These are phyloP conservation scores for Piscicola geometra DNA, from an alignment of 2,888 invertebrate species.

Conservation along the genomic window DNA sequence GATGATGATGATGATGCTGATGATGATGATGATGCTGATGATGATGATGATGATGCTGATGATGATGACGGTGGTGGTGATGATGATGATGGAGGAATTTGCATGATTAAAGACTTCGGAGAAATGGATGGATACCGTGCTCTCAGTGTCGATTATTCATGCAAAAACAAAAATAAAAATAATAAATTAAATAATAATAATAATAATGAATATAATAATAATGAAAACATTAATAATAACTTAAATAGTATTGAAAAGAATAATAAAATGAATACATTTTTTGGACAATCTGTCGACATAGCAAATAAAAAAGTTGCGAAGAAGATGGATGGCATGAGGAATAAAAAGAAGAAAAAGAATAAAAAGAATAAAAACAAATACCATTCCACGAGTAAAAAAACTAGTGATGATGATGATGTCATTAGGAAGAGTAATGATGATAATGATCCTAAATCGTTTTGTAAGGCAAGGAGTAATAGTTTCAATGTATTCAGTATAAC, in stretches of 20 bases:
- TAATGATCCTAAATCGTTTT: neutral
- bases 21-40: no score
- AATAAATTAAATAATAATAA: neutral
- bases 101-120: no score
- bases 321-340: neutral
- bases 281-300: neutral
- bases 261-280: neutral
- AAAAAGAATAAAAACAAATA: no score
- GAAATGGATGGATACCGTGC: no score
- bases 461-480: neutral
- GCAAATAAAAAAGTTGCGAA: neutral
- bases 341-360: no score
- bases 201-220: constrained; percentile 3
- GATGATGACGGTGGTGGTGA: no score
- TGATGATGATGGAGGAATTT: no score
- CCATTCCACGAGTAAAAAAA: no score
- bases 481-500: neutral
- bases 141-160: neutral
- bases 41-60: no score
- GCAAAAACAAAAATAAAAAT: neutral
- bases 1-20: no score
- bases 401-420: neutral
- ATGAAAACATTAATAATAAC: neutral
- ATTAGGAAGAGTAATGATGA: neutral
- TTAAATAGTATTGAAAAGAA: no score